phyloP scores from a whole-genome alignment of 2,113 vertebrate genomes.

The Equus przewalskii region DNA sequence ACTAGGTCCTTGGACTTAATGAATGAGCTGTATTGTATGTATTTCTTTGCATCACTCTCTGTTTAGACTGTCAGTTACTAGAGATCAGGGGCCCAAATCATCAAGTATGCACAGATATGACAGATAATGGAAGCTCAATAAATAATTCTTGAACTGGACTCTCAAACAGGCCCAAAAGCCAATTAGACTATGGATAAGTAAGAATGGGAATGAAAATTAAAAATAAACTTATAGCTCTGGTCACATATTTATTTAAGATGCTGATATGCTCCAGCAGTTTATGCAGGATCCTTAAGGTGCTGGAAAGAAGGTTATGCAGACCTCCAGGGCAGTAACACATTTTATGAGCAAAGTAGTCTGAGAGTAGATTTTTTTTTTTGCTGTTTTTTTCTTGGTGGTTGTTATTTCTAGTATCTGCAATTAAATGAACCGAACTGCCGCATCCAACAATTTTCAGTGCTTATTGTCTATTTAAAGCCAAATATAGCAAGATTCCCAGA shows the following conservation, averaged over 20 bases:
- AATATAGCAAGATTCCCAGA: slow-evolving; percentile 60
- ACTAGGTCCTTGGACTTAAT: not conserved
- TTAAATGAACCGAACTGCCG: slow-evolving; percentile 46
- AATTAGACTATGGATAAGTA: not conserved
- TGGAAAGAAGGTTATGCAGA: not conserved
- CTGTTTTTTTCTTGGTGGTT: not conserved
- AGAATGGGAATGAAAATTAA: slow-evolving; percentile 32
- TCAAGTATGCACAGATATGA: not conserved
- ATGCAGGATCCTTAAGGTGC: not conserved
- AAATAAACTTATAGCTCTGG: slow-evolving; percentile 26
- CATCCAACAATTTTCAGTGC: slow-evolving; percentile 57
- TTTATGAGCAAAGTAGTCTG: not conserved
- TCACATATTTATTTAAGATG: not conserved
- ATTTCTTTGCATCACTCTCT: not conserved
- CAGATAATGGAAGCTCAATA: not conserved
- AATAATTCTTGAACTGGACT: slow-evolving; percentile 30
- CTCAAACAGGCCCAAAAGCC: not conserved
- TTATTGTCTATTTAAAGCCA: slow-evolving; percentile 59
- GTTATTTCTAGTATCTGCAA: slow-evolving; percentile 68
- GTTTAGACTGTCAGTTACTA: not conserved
- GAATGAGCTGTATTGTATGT: not conserved
- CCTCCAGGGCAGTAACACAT: not conserved
- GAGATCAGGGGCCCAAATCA: not conserved
- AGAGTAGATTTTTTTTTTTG: not conserved
- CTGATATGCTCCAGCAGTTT: no score